Percentiles rank a stretch among this genome's conserved stretches.
Evolutionary conservation across 2,888 invertebrate genomes (phyloP).

Genomic region (Drosophila meridiana): DNA sequence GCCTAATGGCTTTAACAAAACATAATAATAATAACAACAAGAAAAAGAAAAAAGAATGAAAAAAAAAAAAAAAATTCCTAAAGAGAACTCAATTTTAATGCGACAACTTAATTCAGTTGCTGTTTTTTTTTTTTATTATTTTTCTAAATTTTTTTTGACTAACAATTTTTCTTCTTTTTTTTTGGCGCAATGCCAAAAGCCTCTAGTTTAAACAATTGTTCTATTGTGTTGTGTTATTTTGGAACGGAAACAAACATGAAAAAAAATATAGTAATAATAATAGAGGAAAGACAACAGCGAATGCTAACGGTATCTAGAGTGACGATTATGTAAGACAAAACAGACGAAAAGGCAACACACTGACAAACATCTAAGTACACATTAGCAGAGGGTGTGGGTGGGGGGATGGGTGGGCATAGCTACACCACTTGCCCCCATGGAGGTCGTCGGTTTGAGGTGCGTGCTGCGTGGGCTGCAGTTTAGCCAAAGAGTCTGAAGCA

Average conservation of each 20-base stretch:
- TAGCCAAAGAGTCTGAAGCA: conserved; percentile 30
- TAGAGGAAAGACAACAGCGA: conserved; percentile 10
- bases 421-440: conserved; percentile 56
- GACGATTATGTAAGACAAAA: conserved; percentile 81
- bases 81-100: conserved; percentile 41
- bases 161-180: conserved; percentile 21
- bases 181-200: conserved; percentile 72
- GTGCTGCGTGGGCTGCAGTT: conserved; percentile 68
- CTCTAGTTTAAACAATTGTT: conserved; percentile 77
- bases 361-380: conserved; percentile 76
- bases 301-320: conserved; percentile 74
- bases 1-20: conserved; percentile 9
- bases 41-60: neutral
- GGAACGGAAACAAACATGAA: conserved; percentile 58
- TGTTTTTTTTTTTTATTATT: conserved; percentile 11
- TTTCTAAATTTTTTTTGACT: conserved; percentile 3
- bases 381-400: conserved; percentile 13
- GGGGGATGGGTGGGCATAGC: neutral
- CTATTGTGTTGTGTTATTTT: conserved; percentile 74
- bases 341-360: conserved; percentile 37
- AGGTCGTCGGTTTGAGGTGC: conserved; percentile 70
- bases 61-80: neutral
- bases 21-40: conserved; percentile 5
- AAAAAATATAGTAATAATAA: conserved; percentile 13
- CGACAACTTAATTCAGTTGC: conserved; percentile 31